These are phyloP conservation scores for Virgularia gustaviana DNA, from an alignment of 92 coral and sea anemone species.

Conservation along the genomic window DNA sequence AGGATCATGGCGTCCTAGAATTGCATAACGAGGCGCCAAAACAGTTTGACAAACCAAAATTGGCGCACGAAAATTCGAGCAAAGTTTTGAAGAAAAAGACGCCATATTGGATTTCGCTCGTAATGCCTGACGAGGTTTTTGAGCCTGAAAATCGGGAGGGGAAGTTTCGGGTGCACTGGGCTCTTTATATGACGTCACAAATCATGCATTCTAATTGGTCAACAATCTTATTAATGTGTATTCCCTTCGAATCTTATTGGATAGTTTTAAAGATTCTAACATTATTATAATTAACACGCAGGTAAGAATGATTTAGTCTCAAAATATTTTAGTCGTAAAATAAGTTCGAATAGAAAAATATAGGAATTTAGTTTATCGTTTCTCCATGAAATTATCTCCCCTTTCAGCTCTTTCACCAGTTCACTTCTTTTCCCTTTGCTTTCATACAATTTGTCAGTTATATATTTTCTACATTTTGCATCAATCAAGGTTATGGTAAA, in stretches of 20 bases:
- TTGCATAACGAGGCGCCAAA: constrained; percentile 62
- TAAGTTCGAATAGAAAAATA: no score
- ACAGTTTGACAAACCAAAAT: constrained; percentile 71
- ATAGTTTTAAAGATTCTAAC: not conserved
- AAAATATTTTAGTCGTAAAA: no score
- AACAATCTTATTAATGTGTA: not conserved
- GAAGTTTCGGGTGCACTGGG: not conserved
- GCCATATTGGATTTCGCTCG: constrained; percentile 69
- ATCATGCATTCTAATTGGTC: not conserved
- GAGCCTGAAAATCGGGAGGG: not conserved
- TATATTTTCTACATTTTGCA: no score
- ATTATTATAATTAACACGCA: no score
- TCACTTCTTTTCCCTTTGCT: no score
- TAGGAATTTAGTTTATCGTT: no score
- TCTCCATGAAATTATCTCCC: no score
- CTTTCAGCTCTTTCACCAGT: no score
- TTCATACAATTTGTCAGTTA: no score
- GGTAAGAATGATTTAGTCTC: no score
- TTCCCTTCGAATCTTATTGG: not conserved
- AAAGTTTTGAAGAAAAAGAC: constrained; percentile 36
- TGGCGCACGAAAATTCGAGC: constrained; percentile 34
- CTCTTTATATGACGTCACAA: constrained; percentile 24
- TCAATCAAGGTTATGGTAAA: no score
- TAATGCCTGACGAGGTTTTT: constrained; percentile 7
- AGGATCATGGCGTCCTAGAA: constrained; percentile 81